Conservation (phyloP, 2,113 vertebrate species). For the Mus musculus region DNA sequence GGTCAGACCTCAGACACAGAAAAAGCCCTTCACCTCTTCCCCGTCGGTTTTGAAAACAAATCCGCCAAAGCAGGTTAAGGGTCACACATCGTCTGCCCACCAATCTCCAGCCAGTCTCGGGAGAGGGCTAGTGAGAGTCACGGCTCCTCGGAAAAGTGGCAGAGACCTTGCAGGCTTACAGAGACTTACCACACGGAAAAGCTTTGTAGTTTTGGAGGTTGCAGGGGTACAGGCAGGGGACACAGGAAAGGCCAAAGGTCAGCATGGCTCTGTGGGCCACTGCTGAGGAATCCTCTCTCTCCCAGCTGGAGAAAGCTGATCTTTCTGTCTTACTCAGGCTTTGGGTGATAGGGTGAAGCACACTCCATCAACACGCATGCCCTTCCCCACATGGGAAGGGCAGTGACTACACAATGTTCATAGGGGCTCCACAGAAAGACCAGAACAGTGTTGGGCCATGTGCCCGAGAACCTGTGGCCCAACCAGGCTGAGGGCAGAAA, state of each 20-base stretch:
- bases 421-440: background rate
- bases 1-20: background rate
- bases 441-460: background rate
- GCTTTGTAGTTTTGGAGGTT: background rate
- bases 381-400: too few relatives aligned
- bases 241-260: background rate
- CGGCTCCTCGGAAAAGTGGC: background rate
- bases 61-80: background rate
- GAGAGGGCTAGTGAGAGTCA: rapidly evolving
- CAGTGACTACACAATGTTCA: rapidly evolving
- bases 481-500: background rate
- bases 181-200: too few relatives aligned
- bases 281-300: background rate
- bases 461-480: background rate
- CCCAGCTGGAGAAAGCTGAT: rapidly evolving
- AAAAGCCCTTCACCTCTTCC: background rate
- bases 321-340: background rate
- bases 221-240: background rate
- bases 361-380: too few relatives aligned
- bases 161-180: background rate
- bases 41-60: background rate
- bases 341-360: rapidly evolving
- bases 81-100: rapidly evolving
- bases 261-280: background rate
- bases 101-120: rapidly evolving